A percentile compares a stretch with the other conserved stretches of the same genome.
These are phyloP conservation scores for Euplexia lucipara DNA, from an alignment of 2,888 invertebrate species.

Conservation along the genomic window DNA sequence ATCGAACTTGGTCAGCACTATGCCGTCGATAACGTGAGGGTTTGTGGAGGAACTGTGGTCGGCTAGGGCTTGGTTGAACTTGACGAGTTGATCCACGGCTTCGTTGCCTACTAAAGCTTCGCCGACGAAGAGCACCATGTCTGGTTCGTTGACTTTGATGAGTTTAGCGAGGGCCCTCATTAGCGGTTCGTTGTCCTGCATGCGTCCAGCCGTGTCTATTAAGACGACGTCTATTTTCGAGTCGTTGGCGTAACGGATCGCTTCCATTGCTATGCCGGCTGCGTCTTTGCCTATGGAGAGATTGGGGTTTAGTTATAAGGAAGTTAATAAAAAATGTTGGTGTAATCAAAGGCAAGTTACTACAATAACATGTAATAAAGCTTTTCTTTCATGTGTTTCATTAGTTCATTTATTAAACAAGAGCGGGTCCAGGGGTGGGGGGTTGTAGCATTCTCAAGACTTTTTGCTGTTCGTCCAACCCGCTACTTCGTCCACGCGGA, in stretches of 20 bases:
- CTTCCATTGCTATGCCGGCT: constrained; percentile 99
- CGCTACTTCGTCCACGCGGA: too few relatives aligned
- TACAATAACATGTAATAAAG: too few relatives aligned
- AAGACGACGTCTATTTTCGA: constrained; percentile 97
- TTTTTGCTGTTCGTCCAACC: too few relatives aligned
- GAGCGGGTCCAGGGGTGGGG: too few relatives aligned
- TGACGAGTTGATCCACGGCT: constrained; percentile 99
- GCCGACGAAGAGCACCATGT: constrained; percentile 99
- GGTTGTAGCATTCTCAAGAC: too few relatives aligned
- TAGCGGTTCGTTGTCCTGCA: constrained; percentile 99
- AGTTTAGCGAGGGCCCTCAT: constrained; percentile 99
- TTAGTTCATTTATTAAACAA: too few relatives aligned
- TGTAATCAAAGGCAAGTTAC: too few relatives aligned
- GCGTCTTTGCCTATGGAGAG: constrained; percentile 96
- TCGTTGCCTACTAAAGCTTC: constrained; percentile 99
- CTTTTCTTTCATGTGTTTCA: too few relatives aligned
- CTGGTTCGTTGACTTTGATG: constrained; percentile 98
- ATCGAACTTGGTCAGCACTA: constrained; percentile 99
- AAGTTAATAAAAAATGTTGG: neutral
- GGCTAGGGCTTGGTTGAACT: constrained; percentile 99
- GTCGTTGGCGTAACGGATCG: constrained; percentile 97
- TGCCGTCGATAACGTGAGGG: constrained; percentile 99
- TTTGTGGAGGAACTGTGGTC: constrained; percentile 95
- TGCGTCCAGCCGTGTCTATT: constrained; percentile 99
- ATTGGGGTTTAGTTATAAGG: neutral